Percentiles rank a stretch among this genome's conserved stretches.
These are phyloP conservation scores for Biston betularia DNA, from an alignment of 2,888 invertebrate genomes.

Conservation along the genomic window DNA sequence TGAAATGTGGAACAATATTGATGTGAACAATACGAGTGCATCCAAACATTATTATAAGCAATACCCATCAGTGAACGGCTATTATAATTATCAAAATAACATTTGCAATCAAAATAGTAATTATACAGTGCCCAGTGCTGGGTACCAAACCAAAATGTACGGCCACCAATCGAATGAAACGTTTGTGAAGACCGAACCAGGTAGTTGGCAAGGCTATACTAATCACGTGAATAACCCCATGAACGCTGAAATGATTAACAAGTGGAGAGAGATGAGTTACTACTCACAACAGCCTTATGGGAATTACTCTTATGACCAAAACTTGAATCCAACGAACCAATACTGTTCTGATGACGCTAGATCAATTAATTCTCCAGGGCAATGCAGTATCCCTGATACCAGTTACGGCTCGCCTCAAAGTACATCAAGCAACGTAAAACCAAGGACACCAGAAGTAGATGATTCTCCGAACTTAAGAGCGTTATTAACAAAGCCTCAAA, in stretches of 20 bases:
- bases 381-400: slow-evolving; percentile 69
- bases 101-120: slow-evolving; percentile 64
- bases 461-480: slow-evolving; percentile 87
- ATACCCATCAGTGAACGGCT: slow-evolving; percentile 59
- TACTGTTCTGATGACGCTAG: slow-evolving; percentile 60
- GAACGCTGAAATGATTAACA: slow-evolving; percentile 69
- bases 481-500: slow-evolving; percentile 75
- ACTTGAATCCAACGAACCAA: slow-evolving; percentile 54
- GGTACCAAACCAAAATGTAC: slow-evolving; percentile 58
- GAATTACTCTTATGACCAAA: slow-evolving; percentile 63
- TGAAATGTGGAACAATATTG: slow-evolving; percentile 78
- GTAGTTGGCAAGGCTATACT: slow-evolving; percentile 66
- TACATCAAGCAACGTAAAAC: slow-evolving; percentile 63
- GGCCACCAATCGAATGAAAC: slow-evolving; percentile 54
- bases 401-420: slow-evolving; percentile 77
- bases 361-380: slow-evolving; percentile 71
- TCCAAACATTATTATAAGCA: slow-evolving; percentile 66
- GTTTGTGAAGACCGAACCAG: slow-evolving; percentile 71
- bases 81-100: slow-evolving; percentile 68
- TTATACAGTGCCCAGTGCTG: slow-evolving; percentile 55
- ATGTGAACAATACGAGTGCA: slow-evolving; percentile 68
- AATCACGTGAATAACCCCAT: slow-evolving; percentile 59
- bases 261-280: slow-evolving; percentile 74
- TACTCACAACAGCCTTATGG: slow-evolving; percentile 67
- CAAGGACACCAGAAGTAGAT: slow-evolving; percentile 64